A percentile compares a stretch with the other conserved stretches of the same genome.
Evolutionary conservation across 1,140 invertebrate genomes (phyloP).

Genomic region (Leptinotarsa defecta): DNA sequence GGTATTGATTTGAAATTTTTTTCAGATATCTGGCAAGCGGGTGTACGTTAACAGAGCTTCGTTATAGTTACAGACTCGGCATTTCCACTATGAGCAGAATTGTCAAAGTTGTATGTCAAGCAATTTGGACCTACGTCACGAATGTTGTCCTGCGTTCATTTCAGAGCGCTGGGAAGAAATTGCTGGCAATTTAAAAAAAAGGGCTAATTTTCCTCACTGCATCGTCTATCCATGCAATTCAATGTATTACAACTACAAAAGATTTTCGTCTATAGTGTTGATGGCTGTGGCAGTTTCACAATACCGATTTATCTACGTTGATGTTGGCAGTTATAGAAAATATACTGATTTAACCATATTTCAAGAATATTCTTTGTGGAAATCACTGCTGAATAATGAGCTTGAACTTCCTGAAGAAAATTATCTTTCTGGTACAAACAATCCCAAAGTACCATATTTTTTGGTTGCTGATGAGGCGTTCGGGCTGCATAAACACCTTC

Average conservation of each 20-base stretch:
- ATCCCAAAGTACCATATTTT: too few species aligned
- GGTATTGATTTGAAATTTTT: too few species aligned
- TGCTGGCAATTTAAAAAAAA: background rate
- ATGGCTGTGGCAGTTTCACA: background rate
- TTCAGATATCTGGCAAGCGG: conserved; percentile 14
- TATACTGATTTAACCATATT: conserved; percentile 5
- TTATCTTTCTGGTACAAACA: too few species aligned
- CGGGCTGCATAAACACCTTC: conserved; percentile 24
- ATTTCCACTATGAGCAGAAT: background rate
- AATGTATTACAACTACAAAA: background rate
- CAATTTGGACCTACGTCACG: too few species aligned
- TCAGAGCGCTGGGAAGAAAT: too few species aligned
- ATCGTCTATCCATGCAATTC: background rate
- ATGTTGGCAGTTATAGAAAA: background rate
- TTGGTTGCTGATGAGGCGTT: too few species aligned
- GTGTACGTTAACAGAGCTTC: too few species aligned
- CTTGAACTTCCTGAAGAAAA: background rate
- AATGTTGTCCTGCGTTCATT: too few species aligned
- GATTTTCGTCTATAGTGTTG: background rate
- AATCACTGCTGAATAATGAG: background rate
- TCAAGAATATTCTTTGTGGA: background rate
- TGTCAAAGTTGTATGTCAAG: background rate
- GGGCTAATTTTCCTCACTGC: background rate
- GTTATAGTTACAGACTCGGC: background rate
- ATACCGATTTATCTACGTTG: conserved; percentile 3